Evolutionary conservation across 2,113 vertebrate species (phyloP).

Genomic region (Microcebus jonahi): DNA sequence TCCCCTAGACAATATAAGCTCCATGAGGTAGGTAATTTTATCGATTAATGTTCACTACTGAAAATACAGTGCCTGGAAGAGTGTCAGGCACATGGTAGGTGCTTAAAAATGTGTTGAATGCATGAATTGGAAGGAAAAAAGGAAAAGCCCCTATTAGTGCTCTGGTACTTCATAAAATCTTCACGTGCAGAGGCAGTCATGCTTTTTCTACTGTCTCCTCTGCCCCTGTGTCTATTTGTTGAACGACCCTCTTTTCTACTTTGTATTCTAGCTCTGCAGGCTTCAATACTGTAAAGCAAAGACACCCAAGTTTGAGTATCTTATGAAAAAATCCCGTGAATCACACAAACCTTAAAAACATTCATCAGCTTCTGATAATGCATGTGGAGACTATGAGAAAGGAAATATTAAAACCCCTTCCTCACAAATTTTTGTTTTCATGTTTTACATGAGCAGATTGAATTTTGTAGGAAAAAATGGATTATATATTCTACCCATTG

Average conservation of each 20-base stretch:
- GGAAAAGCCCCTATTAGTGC: neutral
- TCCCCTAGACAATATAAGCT: neutral
- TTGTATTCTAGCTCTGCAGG: neutral
- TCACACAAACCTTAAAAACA: neutral
- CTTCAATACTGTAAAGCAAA: neutral
- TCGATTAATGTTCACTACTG: neutral
- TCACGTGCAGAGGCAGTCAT: neutral
- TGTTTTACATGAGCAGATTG: neutral
- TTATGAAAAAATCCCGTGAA: neutral
- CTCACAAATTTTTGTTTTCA: neutral
- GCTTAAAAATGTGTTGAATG: neutral
- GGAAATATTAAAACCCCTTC: constrained; percentile 3
- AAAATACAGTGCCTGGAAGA: neutral
- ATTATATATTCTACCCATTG: neutral
- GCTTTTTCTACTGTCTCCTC: neutral
- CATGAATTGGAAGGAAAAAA: neutral
- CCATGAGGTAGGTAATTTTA: neutral
- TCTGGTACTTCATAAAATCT: neutral
- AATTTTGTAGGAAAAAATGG: neutral
- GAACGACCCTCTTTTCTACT: neutral
- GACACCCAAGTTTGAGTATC: neutral
- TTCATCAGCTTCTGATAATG: neutral
- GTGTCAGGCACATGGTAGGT: neutral
- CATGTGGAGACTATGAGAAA: neutral
- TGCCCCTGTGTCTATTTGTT: neutral